Evolutionary conservation across 2,113 vertebrate genomes (phyloP), one percentile per base, ranked within the genome.

Genomic region (Cairina moschata): DNA sequence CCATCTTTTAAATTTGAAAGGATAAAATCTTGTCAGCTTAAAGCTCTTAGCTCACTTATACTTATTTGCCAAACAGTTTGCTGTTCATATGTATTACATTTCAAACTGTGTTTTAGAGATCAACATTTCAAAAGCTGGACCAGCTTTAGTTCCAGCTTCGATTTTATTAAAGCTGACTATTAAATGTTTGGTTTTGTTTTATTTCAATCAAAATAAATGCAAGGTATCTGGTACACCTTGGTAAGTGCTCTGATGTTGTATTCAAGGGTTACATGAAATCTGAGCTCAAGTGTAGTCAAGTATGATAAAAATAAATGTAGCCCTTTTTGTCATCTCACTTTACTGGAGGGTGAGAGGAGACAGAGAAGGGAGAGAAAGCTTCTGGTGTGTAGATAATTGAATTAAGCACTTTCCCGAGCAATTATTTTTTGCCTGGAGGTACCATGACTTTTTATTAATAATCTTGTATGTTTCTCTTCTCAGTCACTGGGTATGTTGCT

Each of bases 71-170:
- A 72, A 38, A 26, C 14, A 54, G 6, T 74, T 81, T 83, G 23
- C 23, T 5, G 2, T 20, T 89, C 22, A 2, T 14, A 13, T 13
- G 25, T 1, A 0, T 76, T 71, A 28, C 16, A 2, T 56, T 25
- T 92, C 50, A 71, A 83, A 52, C 25, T 60, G 29, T 71, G 46
- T 40, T 87, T 84, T 52, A 48, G 38, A 42, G 31, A 8, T 85
- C 32, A 60, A 52, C 5, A 69, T 65, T 83, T 50, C 77, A 69
- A 62, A 55, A 71, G n/a, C 25, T 88, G 17, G 10, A 25, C 29
- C 71, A 34, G 16, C 13, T 87, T 77, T 60, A 66, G 36, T 65
- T 86, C 56, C 23, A 42, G 4, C 48, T 52, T 73, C 15, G 29
- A 22, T 81, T 66, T 71, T 48, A 44, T 58, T 80, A 29, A 36